Evolutionary conservation across 2,113 vertebrate species (phyloP).

Genomic region (Mus musculus): GRCm39 chr1:186261501-186262000

Average conservation of each 20-base stretch:
- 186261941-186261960: background rate
- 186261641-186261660: conserved; percentile 33
- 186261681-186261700: conserved; percentile 50
- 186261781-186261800: conserved; percentile 24
- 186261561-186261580: background rate
- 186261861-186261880: background rate
- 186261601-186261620: conserved; percentile 45
- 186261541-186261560: background rate
- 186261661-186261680: conserved; percentile 41
- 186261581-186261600: background rate
- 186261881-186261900: background rate
- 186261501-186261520: background rate
- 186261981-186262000: background rate
- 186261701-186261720: background rate
- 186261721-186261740: conserved; percentile 4
- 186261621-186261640: conserved; percentile 7
- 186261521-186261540: background rate
- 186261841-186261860: background rate
- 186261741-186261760: conserved; percentile 48
- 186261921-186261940: background rate
- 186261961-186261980: no score
- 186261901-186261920: background rate
- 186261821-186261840: background rate
- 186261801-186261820: background rate
- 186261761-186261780: conserved; percentile 12